A percentile compares a stretch with the other conserved stretches of the same genome.
Evolutionary conservation across 2,797 vertebrate genomes (phyloP).

Genomic region (Enteromius afrohamiltoni): DNA sequence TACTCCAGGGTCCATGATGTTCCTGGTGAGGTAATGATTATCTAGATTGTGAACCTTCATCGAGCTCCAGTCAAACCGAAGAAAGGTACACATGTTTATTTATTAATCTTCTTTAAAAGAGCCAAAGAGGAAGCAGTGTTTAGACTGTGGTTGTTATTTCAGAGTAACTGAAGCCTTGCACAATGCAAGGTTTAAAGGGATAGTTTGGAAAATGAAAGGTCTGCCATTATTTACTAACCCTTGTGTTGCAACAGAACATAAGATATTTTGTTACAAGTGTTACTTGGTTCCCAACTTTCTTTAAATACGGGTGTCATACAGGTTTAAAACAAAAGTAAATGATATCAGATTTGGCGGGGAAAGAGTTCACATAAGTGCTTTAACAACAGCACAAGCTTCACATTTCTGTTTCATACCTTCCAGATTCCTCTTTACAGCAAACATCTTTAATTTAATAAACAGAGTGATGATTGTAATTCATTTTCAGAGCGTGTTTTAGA

Average conservation of each 20-base stretch:
- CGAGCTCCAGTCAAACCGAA: not conserved
- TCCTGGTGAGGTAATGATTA: not conserved
- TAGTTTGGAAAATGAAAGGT: not conserved
- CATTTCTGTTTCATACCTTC: not conserved
- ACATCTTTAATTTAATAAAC: not conserved
- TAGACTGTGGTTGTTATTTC: not conserved
- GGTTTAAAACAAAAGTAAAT: not conserved
- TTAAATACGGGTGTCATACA: no score
- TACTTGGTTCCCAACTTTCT: no score
- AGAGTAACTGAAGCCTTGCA: not conserved
- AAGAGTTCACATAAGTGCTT: not conserved
- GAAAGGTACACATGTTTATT: not conserved
- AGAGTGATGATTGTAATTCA: not conserved
- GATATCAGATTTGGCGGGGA: not conserved
- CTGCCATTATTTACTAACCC: not conserved
- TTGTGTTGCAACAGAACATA: not conserved
- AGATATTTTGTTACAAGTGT: no score
- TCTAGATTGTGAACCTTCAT: not conserved
- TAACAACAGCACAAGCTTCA: not conserved
- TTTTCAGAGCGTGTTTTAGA: not conserved
- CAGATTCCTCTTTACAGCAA: not conserved
- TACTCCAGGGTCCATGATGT: not conserved
- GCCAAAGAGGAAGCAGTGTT: not conserved
- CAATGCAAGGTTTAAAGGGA: no score
- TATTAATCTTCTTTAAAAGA: slow-evolving; percentile 4